These are phyloP conservation scores for Rhinolophus ferrumequinum DNA, from an alignment of 2,113 vertebrate genomes.

Conservation along the genomic window DNA sequence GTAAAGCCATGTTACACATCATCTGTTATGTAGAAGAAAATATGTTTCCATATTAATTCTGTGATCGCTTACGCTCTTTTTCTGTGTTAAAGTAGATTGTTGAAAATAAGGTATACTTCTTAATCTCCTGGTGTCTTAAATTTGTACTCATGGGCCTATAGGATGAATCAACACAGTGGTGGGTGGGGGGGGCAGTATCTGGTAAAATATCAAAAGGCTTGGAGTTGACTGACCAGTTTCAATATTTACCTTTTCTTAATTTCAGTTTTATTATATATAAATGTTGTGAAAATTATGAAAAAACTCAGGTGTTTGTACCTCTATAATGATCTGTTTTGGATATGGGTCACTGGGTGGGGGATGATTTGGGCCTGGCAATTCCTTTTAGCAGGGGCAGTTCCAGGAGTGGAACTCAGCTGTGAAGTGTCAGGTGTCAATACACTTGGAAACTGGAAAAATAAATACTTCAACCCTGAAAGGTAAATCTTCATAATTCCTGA, in stretches of 20 bases:
- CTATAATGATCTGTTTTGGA: not conserved
- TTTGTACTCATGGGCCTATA: fast-evolving
- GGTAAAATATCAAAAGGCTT: not conserved
- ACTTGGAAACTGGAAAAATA: not conserved
- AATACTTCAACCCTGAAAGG: not conserved
- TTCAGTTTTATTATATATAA: not conserved
- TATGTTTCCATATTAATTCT: not conserved
- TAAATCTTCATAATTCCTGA: not conserved
- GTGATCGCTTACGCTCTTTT: not conserved
- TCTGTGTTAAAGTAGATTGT: not conserved
- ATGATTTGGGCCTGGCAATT: not conserved
- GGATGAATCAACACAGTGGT: not conserved
- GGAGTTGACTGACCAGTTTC: not conserved
- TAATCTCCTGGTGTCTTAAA: not conserved
- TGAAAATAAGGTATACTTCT: not conserved
- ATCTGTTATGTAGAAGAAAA: not conserved
- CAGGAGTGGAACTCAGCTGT: not conserved
- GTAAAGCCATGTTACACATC: not conserved
- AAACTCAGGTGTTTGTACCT: not conserved
- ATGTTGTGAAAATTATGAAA: not conserved
- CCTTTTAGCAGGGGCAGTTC: not conserved
- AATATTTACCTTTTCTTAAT: not conserved
- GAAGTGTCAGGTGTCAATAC: not conserved
- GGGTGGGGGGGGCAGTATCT: not conserved
- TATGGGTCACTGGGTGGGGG: fast-evolving